These are phyloP conservation scores for Petrocephalus microphthalmus DNA, from an alignment of 2,113 vertebrate genomes.

Conservation along the genomic window DNA sequence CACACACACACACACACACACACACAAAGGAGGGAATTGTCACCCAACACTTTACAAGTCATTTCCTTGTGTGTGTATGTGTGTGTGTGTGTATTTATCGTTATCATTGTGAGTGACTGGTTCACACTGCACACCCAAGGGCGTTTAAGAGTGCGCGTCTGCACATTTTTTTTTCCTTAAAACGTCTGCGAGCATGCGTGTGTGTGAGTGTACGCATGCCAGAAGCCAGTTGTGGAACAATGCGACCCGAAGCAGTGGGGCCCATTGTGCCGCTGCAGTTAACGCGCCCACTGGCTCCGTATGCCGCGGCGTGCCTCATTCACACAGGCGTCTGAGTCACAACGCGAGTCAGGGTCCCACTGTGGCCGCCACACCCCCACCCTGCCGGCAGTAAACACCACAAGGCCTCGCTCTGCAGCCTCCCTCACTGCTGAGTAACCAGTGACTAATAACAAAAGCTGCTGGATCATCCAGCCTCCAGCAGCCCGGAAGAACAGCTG, in stretches of 20 bases:
- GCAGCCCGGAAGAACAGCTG: not conserved
- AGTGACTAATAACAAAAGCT: not conserved
- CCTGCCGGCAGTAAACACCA: not conserved
- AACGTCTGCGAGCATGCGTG: not conserved
- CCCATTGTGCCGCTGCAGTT: not conserved
- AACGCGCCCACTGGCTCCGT: not conserved
- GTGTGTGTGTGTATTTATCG: not conserved
- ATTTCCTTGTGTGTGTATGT: not conserved
- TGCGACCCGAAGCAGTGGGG: not conserved
- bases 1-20: not conserved
- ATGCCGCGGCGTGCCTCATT: not conserved
- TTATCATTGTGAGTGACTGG: not conserved
- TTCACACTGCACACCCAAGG: not conserved
- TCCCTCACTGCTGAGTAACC: not conserved
- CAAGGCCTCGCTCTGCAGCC: not conserved
- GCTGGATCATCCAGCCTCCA: not conserved
- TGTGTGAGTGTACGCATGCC: not conserved
- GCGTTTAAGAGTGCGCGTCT: not conserved
- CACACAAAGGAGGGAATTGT: not conserved
- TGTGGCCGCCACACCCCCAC: not conserved
- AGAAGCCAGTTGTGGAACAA: not conserved
- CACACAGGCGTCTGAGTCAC: constrained; percentile 20
- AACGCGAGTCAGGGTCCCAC: not conserved
- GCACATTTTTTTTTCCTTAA: not conserved
- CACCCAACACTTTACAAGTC: constrained; percentile 10